Percentiles rank a stretch among this genome's conserved stretches.
phyloP scores from a whole-genome alignment of 2,113 vertebrate species.

The Girardinichthys multiradiatus region DNA sequence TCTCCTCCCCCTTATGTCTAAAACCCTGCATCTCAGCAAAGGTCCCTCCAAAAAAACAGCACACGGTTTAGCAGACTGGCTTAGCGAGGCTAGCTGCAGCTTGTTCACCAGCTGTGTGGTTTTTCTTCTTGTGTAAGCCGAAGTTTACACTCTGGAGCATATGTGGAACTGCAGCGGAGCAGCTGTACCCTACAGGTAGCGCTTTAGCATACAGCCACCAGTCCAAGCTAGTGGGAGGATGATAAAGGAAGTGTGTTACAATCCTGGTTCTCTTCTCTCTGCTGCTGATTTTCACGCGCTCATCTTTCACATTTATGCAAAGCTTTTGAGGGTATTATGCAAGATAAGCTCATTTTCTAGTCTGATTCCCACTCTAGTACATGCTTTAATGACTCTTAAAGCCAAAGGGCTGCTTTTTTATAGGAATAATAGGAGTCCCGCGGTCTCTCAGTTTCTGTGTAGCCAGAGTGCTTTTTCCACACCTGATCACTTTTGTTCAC shows the following conservation, averaged over 20 bases:
- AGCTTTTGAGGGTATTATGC: slow-evolving; percentile 82
- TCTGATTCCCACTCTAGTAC: slow-evolving; percentile 79
- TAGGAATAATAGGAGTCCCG: slow-evolving; percentile 65
- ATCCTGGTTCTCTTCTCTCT: slow-evolving; percentile 67
- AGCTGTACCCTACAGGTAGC: slow-evolving; percentile 81
- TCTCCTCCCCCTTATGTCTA: slow-evolving; percentile 73
- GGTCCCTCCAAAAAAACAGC: slow-evolving; percentile 64
- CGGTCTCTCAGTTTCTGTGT: slow-evolving; percentile 56
- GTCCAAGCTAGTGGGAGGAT: slow-evolving; percentile 80
- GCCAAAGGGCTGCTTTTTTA: slow-evolving; percentile 70
- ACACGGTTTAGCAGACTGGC: slow-evolving; percentile 61
- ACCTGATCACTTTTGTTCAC: slow-evolving; percentile 78
- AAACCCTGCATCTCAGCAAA: slow-evolving; percentile 71
- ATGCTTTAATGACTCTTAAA: slow-evolving; percentile 81
- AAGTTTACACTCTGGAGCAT: slow-evolving; percentile 57
- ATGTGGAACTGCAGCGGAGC: slow-evolving; percentile 56
- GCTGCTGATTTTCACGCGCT: slow-evolving; percentile 71
- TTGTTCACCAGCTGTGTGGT: slow-evolving; percentile 67
- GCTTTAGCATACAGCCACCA: slow-evolving; percentile 68
- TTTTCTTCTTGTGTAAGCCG: slow-evolving; percentile 58
- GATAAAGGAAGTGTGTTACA: slow-evolving; percentile 74
- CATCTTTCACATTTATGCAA: slow-evolving; percentile 82
- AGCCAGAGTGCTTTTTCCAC: slow-evolving; percentile 72
- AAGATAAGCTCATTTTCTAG: slow-evolving; percentile 85
- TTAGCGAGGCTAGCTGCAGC: slow-evolving; percentile 64